Conservation (phyloP, 2,888 invertebrate species). For the Ophion slaviceki region DNA sequence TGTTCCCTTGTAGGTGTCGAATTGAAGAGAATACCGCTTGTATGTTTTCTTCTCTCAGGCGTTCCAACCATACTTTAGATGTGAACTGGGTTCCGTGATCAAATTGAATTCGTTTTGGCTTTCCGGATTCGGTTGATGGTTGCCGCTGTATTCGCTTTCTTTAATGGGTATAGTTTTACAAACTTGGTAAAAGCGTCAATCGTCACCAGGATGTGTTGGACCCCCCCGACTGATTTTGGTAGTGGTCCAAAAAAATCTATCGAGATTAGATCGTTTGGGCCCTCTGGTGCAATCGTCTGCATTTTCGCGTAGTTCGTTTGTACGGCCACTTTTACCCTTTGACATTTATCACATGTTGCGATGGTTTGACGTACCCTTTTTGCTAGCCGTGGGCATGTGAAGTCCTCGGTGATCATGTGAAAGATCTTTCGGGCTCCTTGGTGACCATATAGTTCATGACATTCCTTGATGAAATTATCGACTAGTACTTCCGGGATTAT, state of each 20-base stretch:
- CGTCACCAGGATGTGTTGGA: conserved; percentile 6
- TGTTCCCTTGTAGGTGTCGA: conserved; percentile 29
- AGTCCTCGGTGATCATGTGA: neutral
- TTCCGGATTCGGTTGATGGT: conserved; percentile 9
- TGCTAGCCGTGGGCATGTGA: neutral
- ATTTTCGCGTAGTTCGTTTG: neutral
- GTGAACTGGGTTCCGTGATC: conserved; percentile 39
- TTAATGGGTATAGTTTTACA: neutral
- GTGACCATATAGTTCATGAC: too few relatives aligned
- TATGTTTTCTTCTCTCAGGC: neutral
- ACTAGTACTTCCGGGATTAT: too few relatives aligned
- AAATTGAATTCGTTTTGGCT: conserved; percentile 25
- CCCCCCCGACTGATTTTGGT: neutral
- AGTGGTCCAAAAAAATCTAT: conserved; percentile 28
- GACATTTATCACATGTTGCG: too few relatives aligned
- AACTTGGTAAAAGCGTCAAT: conserved; percentile 25
- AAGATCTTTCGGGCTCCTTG: neutral
- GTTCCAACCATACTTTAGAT: neutral
- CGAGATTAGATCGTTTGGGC: conserved; percentile 5
- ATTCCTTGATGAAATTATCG: too few relatives aligned
- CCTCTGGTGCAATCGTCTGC: neutral
- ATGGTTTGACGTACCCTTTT: too few relatives aligned
- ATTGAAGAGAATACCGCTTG: conserved; percentile 16
- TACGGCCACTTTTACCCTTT: neutral
- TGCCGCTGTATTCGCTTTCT: neutral